Percentiles rank a stretch among this genome's conserved stretches.
Conservation (phyloP, 2,113 vertebrate genomes). For the Carlito syrichta region DNA sequence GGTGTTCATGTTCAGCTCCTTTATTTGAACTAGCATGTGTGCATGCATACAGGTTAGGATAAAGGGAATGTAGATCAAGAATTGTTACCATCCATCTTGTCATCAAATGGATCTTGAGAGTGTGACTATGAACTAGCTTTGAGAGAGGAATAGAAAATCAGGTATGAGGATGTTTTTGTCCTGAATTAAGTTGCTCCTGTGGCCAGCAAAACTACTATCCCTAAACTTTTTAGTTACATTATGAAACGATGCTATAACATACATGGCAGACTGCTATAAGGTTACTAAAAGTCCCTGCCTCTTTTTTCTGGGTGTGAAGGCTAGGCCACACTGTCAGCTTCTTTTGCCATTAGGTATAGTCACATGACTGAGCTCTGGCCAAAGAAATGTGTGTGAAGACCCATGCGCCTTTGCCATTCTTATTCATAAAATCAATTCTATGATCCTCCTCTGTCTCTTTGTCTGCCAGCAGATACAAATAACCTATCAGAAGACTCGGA, state of each 20-base stretch:
- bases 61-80: no score
- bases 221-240: not conserved
- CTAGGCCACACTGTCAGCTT: rapidly evolving
- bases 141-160: not conserved
- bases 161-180: not conserved
- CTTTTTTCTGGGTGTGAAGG: not conserved
- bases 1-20: not conserved
- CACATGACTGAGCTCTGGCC: not conserved
- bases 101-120: not conserved
- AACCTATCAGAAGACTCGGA: no score
- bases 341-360: not conserved
- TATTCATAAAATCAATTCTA: rapidly evolving
- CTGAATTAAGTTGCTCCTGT: no score
- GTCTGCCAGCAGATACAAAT: no score
- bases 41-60: not conserved
- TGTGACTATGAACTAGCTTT: not conserved
- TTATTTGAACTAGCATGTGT: not conserved
- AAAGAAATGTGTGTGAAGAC: not conserved
- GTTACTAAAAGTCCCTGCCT: no score
- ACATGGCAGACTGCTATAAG: not conserved
- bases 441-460: no score
- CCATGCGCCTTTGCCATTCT: not conserved
- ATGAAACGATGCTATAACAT: not conserved
- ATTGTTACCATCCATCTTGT: no score
- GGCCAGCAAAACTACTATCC: not conserved